phyloP scores from a whole-genome alignment of 2,888 invertebrate species.

The Ichneumoninae sp. region DNA sequence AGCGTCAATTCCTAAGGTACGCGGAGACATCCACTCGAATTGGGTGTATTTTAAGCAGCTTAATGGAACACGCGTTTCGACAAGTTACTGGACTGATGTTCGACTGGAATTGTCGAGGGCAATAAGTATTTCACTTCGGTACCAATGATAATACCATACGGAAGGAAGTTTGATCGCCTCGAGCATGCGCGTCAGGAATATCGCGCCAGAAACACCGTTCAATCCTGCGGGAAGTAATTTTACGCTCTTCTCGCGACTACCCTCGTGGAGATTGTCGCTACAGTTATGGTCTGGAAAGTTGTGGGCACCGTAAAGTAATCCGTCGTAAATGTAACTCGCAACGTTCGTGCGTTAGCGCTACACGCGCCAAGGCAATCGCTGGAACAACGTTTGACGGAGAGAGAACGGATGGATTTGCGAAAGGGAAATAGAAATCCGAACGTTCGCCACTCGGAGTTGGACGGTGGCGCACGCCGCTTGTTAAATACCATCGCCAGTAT shows the following conservation, averaged over 20 bases:
- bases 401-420: slow-evolving; percentile 17
- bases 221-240: no score
- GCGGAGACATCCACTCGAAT: background rate
- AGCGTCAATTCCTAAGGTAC: background rate
- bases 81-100: background rate
- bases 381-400: background rate
- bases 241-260: no score
- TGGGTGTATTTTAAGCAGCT: background rate
- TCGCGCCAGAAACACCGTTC: no score
- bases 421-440: slow-evolving; percentile 32
- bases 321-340: background rate
- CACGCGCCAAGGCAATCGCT: background rate
- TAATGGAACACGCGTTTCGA: background rate
- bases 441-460: background rate
- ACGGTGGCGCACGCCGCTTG: background rate
- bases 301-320: no score
- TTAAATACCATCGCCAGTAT: slow-evolving; percentile 40
- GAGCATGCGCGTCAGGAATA: no score
- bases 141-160: background rate
- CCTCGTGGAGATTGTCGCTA: no score
- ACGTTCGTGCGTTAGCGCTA: background rate
- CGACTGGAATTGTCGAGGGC: background rate
- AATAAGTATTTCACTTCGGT: no score
- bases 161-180: no score
- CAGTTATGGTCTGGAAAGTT: no score